A percentile compares a stretch with the other conserved stretches of the same genome.
Evolutionary conservation across 2,888 invertebrate genomes (phyloP).

Genomic region (Conomelus anceps): DNA sequence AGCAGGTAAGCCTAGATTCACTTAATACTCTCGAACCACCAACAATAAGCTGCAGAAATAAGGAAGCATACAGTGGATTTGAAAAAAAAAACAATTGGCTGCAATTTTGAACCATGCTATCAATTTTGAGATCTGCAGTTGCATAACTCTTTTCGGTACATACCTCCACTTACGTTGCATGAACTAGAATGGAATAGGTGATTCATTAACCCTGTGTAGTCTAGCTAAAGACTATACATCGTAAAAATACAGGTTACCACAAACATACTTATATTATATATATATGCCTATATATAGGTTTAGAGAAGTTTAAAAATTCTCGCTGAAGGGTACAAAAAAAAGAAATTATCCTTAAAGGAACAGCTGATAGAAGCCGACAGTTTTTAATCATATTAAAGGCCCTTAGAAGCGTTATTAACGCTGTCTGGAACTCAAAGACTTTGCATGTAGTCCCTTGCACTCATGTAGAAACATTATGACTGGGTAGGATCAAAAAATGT

Average conservation of each 20-base stretch:
- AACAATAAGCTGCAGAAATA: neutral
- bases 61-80: neutral
- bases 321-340: too few species aligned
- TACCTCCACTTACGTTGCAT: neutral
- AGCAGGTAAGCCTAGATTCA: too few species aligned
- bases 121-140: neutral
- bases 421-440: too few species aligned
- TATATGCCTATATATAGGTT: neutral
- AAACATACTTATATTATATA: neutral
- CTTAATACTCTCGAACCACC: too few species aligned
- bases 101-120: neutral
- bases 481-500: too few species aligned
- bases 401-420: too few species aligned
- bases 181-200: neutral
- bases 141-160: neutral
- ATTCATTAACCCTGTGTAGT: neutral
- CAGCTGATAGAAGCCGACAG: too few species aligned
- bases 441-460: too few species aligned
- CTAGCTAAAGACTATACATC: neutral
- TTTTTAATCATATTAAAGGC: too few species aligned
- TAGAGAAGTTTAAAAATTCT: too few species aligned
- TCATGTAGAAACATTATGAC: too few species aligned
- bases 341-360: too few species aligned
- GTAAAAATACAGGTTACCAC: neutral
- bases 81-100: neutral